phyloP scores from a whole-genome alignment of 2,888 invertebrate species.

The Protophormia terraenovae region DNA sequence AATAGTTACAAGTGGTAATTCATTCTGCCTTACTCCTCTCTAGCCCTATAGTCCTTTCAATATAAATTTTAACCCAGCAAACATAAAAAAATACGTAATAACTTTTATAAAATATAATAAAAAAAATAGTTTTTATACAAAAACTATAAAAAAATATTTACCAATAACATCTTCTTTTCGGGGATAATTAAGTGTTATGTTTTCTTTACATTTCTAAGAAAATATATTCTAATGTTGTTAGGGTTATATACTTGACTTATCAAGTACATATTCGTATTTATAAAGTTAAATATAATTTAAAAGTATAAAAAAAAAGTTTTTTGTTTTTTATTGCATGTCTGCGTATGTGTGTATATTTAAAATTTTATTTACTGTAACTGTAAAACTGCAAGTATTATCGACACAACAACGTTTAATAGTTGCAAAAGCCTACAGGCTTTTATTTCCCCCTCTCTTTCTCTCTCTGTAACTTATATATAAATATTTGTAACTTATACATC shows the following conservation, averaged over 20 bases:
- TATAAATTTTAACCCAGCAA: no score
- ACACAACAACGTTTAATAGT: slow-evolving; percentile 78
- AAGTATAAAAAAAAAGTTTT: slow-evolving; percentile 19
- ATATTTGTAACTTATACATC: no score
- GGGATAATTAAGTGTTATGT: no score
- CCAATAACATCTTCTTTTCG: no score
- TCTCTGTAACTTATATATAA: background rate
- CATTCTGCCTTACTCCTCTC: background rate
- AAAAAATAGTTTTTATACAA: no score
- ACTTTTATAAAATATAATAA: no score
- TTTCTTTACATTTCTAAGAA: no score
- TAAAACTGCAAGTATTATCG: slow-evolving; percentile 76
- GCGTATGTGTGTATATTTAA: slow-evolving; percentile 41
- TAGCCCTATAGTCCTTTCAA: background rate
- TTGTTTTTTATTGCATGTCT: background rate
- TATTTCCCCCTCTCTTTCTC: background rate
- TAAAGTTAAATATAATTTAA: slow-evolving; percentile 56
- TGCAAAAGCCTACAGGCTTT: slow-evolving; percentile 73
- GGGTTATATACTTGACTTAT: background rate
- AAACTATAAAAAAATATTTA: no score
- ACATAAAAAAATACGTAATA: no score
- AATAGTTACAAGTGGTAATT: slow-evolving; percentile 72
- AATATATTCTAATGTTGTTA: no score
- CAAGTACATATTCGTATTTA: background rate
- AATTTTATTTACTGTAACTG: slow-evolving; percentile 65